Evolutionary conservation across 1,140 invertebrate species (phyloP).

Genomic region (Campodea augens): DNA sequence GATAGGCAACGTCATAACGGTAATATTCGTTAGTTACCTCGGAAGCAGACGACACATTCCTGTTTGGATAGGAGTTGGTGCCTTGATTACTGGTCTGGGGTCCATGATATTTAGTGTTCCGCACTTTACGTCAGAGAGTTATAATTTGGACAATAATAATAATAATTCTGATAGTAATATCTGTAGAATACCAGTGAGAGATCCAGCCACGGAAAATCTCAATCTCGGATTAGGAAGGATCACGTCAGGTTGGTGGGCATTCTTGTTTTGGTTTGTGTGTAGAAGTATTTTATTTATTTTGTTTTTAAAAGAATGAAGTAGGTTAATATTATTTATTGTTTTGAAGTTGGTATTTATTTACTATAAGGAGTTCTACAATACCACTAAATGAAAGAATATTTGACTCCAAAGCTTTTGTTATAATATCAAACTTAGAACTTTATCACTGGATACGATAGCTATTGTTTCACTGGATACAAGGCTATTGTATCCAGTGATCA

Average conservation of each 20-base stretch:
- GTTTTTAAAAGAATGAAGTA: not conserved
- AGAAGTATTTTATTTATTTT: not conserved
- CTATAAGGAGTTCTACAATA: no score
- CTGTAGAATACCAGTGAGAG: not conserved
- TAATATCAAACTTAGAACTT: no score
- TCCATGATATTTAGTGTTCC: slow-evolving; percentile 84
- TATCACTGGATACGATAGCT: no score
- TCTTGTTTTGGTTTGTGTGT: not conserved
- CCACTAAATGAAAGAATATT: no score
- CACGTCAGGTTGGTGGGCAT: slow-evolving; percentile 15
- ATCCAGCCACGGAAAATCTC: not conserved
- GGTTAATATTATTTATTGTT: not conserved
- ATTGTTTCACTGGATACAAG: no score
- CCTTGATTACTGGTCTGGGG: slow-evolving; percentile 77
- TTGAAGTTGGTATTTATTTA: no score
- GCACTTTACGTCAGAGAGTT: slow-evolving; percentile 61
- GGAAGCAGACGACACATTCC: slow-evolving; percentile 80
- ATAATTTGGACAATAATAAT: not conserved
- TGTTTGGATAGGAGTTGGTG: slow-evolving; percentile 79
- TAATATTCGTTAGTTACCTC: slow-evolving; percentile 88
- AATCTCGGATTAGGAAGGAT: slow-evolving; percentile 8
- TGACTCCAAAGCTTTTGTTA: no score
- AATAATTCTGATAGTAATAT: not conserved
- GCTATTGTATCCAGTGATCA: no score
- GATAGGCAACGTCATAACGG: slow-evolving; percentile 85